These are phyloP conservation scores for Plectrocnemia conspersa DNA, from an alignment of 1,140 invertebrate species.

Conservation along the genomic window DNA sequence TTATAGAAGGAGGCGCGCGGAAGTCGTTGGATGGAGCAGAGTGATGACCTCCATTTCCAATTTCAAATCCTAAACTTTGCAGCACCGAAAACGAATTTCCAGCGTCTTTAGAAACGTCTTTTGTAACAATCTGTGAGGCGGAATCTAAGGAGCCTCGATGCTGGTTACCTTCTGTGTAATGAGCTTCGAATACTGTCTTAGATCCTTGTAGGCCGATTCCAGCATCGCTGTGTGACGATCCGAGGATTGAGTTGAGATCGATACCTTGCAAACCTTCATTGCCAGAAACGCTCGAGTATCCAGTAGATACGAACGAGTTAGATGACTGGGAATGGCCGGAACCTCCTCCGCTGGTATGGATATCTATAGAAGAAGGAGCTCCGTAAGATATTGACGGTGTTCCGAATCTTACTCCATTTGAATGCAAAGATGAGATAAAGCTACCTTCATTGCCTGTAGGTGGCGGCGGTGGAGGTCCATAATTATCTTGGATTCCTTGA, in stretches of 20 bases:
- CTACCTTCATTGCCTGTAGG: conserved; percentile 39
- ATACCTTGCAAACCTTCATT: conserved; percentile 48
- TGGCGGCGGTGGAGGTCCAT: conserved; percentile 37
- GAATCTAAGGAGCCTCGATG: conserved; percentile 1
- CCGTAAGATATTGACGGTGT: conserved; percentile 40
- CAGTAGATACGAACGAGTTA: conserved; percentile 36
- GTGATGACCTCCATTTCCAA: conserved; percentile 35
- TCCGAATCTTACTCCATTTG: conserved; percentile 35
- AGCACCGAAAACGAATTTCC: conserved; percentile 42
- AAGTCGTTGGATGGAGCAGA: conserved; percentile 46
- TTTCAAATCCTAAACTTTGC: conserved; percentile 49
- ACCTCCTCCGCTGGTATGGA: conserved; percentile 19
- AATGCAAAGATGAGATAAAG: conserved; percentile 21
- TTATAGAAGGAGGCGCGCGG: conserved; percentile 48
- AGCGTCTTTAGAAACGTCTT: conserved; percentile 25
- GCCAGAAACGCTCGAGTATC: conserved; percentile 32
- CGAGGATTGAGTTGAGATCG: conserved; percentile 47
- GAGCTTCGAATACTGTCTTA: conserved; percentile 50
- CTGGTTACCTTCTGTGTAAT: conserved; percentile 43
- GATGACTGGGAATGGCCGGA: conserved; percentile 17
- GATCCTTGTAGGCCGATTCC: conserved; percentile 48
- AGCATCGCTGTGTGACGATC: conserved; percentile 39
- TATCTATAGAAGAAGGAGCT: conserved; percentile 39
- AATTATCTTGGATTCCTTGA: conserved; percentile 24
- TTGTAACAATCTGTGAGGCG: conserved; percentile 3